Evolutionary conservation across 2,888 invertebrate genomes (phyloP).

Genomic region (Panorpa germanica): DNA sequence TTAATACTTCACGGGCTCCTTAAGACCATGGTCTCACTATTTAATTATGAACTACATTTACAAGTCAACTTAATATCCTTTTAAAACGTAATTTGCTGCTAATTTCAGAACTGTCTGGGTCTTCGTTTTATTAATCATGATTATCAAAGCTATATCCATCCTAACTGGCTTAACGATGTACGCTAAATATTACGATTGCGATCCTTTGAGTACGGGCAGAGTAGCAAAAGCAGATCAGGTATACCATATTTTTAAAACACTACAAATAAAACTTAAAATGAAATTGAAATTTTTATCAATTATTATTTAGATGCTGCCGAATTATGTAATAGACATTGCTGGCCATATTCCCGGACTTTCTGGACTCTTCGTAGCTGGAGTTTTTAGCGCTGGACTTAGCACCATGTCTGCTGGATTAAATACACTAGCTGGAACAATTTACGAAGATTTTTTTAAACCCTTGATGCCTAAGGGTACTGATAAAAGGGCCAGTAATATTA

Average conservation of each 20-base stretch:
- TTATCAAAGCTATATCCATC: slow-evolving; percentile 20
- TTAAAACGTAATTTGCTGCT: no score
- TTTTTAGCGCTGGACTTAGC: slow-evolving; percentile 25
- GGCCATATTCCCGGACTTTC: slow-evolving; percentile 22
- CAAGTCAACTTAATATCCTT: no score
- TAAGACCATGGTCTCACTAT: no score
- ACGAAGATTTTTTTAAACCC: slow-evolving; percentile 25
- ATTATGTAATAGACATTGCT: no score
- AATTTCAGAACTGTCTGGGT: no score
- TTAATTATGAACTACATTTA: no score
- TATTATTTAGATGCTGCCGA: no score
- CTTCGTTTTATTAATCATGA: no score
- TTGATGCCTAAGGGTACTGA: slow-evolving; percentile 18
- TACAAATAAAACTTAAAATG: no score
- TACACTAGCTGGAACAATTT: slow-evolving; percentile 27
- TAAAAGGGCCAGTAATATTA: slow-evolving; percentile 15
- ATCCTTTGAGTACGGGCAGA: slow-evolving; percentile 22
- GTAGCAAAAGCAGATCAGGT: slow-evolving; percentile 14
- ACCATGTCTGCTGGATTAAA: slow-evolving; percentile 32
- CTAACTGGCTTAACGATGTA: slow-evolving; percentile 25
- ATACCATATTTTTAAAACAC: background rate
- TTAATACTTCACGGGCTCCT: no score
- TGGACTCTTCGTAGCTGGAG: slow-evolving; percentile 29
- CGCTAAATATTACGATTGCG: slow-evolving; percentile 26
- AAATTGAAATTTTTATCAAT: no score